Evolutionary conservation across 2,888 invertebrate genomes (phyloP).

Genomic region (Augochlorella aurata): DNA sequence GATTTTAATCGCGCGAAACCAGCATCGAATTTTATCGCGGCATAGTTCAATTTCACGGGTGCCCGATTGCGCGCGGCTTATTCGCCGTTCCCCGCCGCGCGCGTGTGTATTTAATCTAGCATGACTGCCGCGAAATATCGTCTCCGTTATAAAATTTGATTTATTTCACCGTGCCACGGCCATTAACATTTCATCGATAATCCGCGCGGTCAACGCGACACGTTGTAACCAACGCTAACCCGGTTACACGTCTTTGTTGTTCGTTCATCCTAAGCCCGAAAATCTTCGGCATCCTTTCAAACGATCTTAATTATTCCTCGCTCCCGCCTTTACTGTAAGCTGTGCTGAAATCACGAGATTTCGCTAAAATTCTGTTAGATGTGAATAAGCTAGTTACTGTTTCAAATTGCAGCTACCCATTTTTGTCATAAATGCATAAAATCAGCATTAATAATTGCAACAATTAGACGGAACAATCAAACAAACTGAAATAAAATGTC

Average conservation of each 20-base stretch:
- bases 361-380: too few relatives aligned
- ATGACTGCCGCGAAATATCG: conserved; percentile 48
- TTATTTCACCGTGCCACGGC: conserved; percentile 33
- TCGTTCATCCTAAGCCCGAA: background rate
- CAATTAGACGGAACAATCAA: too few relatives aligned
- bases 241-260: background rate
- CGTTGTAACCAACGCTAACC: background rate
- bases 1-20: conserved; percentile 43
- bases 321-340: too few relatives aligned
- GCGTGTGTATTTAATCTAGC: conserved; percentile 46
- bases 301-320: background rate
- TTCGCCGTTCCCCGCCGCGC: conserved; percentile 23
- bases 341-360: too few relatives aligned
- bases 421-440: too few relatives aligned
- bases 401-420: too few relatives aligned
- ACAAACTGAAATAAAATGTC: too few relatives aligned
- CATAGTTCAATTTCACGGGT: conserved; percentile 47
- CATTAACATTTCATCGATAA: conserved; percentile 48
- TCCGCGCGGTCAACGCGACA: conserved; percentile 8
- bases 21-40: conserved; percentile 43
- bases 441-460: too few relatives aligned
- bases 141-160: conserved; percentile 53
- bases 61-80: conserved; percentile 42
- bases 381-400: too few relatives aligned
- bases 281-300: background rate